Percentiles rank a stretch among this genome's conserved stretches.
Conservation (phyloP, 1,140 invertebrate species). For the Caenorhabditis remanei region DNA sequence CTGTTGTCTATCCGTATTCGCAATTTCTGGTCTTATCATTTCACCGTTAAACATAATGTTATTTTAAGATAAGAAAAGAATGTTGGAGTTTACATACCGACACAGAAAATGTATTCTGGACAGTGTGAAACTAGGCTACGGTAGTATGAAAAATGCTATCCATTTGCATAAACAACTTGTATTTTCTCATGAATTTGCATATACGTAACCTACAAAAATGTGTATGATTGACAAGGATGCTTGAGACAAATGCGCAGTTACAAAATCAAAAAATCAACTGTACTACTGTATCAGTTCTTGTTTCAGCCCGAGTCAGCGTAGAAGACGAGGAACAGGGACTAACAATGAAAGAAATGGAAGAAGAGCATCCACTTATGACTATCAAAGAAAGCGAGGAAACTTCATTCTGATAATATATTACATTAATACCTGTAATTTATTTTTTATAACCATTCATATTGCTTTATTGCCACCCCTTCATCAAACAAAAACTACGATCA, state of each 20-base stretch:
- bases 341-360: constrained; percentile 23
- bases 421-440: constrained; percentile 20
- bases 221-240: background rate
- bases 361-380: constrained; percentile 36
- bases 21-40: constrained; percentile 13
- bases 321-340: constrained; percentile 39
- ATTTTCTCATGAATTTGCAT: background rate
- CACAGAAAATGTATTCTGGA: background rate
- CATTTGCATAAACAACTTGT: too few relatives aligned
- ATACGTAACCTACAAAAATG: background rate
- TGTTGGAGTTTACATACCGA: background rate
- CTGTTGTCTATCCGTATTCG: constrained; percentile 50
- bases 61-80: constrained; percentile 42
- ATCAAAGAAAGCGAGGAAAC: constrained; percentile 42
- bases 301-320: constrained; percentile 26
- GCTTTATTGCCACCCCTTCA: background rate
- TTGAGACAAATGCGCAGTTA: too few relatives aligned
- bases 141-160: background rate
- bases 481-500: constrained; percentile 9
- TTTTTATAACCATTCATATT: background rate
- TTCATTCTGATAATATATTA: background rate
- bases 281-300: background rate
- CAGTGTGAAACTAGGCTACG: background rate
- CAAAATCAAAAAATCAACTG: too few relatives aligned
- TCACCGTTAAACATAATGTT: constrained; percentile 2